phyloP scores from a whole-genome alignment of 2,888 invertebrate genomes.

The Plebejus melissa region DNA sequence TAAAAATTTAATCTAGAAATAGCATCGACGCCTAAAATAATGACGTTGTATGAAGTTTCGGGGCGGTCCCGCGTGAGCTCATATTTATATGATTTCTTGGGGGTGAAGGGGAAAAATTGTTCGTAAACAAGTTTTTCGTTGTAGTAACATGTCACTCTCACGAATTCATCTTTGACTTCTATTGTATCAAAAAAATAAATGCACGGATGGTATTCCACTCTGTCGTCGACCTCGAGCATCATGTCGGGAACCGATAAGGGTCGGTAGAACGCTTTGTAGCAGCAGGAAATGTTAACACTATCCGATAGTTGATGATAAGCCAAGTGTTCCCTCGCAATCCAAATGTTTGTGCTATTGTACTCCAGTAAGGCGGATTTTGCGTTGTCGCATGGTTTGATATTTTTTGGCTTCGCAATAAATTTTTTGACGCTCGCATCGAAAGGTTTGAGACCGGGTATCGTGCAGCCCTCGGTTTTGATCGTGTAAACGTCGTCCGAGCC shows the following conservation, averaged over 20 bases:
- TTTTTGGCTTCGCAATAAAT: constrained; percentile 71
- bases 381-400: constrained; percentile 74
- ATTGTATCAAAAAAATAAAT: constrained; percentile 63
- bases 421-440: constrained; percentile 77
- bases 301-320: constrained; percentile 69
- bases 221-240: constrained; percentile 61
- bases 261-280: constrained; percentile 80
- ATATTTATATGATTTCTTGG: constrained; percentile 54
- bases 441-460: constrained; percentile 82
- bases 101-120: constrained; percentile 84
- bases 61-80: constrained; percentile 41
- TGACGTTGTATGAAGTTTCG: constrained; percentile 79
- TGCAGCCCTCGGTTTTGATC: constrained; percentile 82
- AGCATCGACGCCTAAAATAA: constrained; percentile 91
- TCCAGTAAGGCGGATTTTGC: constrained; percentile 73
- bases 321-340: constrained; percentile 68
- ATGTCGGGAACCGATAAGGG: constrained; percentile 66
- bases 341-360: constrained; percentile 80
- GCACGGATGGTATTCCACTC: constrained; percentile 73
- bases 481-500: constrained; percentile 60
- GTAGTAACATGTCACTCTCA: constrained; percentile 81
- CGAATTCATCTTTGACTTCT: constrained; percentile 81
- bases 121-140: constrained; percentile 74
- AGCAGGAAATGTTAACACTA: constrained; percentile 74
- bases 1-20: constrained; percentile 91